phyloP scores from a whole-genome alignment of 2,113 vertebrate species.

The Anguilla japonica region DNA sequence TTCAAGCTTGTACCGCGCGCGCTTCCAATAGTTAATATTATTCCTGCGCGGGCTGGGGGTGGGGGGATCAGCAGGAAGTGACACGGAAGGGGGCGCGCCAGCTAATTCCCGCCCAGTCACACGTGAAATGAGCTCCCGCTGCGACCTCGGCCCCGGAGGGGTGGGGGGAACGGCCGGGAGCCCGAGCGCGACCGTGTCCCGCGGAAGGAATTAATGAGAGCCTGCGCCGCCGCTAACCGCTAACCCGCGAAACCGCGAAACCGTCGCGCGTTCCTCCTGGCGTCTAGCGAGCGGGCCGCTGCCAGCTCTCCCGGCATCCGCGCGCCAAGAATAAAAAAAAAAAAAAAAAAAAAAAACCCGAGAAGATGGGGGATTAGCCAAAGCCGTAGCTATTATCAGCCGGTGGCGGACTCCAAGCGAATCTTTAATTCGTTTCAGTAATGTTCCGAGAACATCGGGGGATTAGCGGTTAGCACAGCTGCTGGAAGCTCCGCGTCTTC shows the following conservation, averaged over 20 bases:
- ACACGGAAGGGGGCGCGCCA: constrained; percentile 51
- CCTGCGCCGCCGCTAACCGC: constrained; percentile 37
- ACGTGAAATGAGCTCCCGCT: constrained; percentile 75
- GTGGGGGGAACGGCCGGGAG: constrained; percentile 33
- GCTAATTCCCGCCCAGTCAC: constrained; percentile 74
- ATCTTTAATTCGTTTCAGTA: constrained; percentile 34
- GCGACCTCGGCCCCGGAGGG: constrained; percentile 52
- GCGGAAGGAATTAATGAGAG: constrained; percentile 64
- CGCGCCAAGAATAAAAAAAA: constrained; percentile 40
- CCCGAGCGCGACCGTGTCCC: constrained; percentile 50
- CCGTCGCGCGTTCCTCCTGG: constrained; percentile 45
- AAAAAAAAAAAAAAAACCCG: no score
- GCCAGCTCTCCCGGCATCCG: constrained; percentile 37
- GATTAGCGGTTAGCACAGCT: background rate
- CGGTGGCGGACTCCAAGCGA: constrained; percentile 46
- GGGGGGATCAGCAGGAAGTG: constrained; percentile 29
- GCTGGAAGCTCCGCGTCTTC: background rate
- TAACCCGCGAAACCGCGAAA: background rate
- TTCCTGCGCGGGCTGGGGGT: constrained; percentile 19
- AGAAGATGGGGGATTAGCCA: constrained; percentile 57
- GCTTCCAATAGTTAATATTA: constrained; percentile 43
- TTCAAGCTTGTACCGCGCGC: background rate
- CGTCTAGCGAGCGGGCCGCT: constrained; percentile 32
- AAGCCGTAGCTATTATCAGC: constrained; percentile 54
- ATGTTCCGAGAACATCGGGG: constrained; percentile 6